These are phyloP conservation scores for Aplidium turbinatum DNA, from an alignment of 23 tunicate species.

Conservation along the genomic window DNA sequence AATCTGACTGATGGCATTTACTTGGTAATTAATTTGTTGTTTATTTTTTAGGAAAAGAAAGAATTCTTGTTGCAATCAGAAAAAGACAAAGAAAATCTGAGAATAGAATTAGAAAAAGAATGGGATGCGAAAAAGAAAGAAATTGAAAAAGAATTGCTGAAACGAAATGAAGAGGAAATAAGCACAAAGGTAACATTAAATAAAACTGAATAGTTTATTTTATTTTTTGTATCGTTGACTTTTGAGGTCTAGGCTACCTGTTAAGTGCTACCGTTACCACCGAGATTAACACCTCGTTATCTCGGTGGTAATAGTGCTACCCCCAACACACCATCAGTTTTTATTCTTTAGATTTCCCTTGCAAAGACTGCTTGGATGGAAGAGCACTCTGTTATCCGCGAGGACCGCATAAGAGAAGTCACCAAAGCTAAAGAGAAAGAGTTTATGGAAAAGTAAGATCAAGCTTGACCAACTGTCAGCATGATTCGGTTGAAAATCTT, in stretches of 20 bases:
- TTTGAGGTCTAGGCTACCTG: too few relatives aligned
- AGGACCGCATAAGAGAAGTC: conserved; percentile 40
- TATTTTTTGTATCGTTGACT: too few relatives aligned
- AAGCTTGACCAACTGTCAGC: not conserved
- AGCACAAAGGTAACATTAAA: conserved; percentile 42
- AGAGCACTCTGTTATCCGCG: conserved; percentile 22
- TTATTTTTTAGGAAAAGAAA: conserved; percentile 35
- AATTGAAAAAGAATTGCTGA: conserved; percentile 30
- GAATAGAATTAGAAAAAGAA: conserved; percentile 35
- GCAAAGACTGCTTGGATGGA: conserved; percentile 40
- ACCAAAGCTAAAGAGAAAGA: conserved; percentile 59
- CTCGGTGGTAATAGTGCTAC: too few relatives aligned
- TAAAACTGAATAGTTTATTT: too few relatives aligned
- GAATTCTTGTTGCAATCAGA: conserved; percentile 26
- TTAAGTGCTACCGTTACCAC: too few relatives aligned
- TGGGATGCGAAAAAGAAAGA: conserved; percentile 41
- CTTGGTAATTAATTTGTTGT: not conserved
- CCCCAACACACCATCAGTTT: too few relatives aligned
- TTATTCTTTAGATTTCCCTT: conserved; percentile 18
- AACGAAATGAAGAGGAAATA: conserved; percentile 26
- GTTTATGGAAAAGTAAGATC: conserved; percentile 36
- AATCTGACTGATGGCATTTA: too few relatives aligned
- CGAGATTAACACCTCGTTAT: too few relatives aligned
- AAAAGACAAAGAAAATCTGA: conserved; percentile 33
- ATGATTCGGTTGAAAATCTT: too few relatives aligned